Base-by-base conservation (phyloP, 1,140 invertebrate species). In the Ooceraea biroi region DNA sequence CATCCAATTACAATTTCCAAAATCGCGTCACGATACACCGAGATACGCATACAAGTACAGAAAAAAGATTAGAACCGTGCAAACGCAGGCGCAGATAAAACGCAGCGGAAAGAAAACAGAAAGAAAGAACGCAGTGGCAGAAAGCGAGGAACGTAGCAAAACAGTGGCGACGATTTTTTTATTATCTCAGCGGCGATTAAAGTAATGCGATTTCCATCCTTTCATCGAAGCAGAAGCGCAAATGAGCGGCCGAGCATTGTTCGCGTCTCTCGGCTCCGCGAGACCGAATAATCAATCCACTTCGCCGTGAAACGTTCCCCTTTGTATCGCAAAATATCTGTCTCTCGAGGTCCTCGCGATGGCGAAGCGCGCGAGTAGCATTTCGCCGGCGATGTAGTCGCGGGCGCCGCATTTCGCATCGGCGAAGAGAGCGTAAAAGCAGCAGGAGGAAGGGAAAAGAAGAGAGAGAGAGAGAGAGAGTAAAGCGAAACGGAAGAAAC, bases 311-410 rank as follows among this genome's bases (percentile, higher is more conserved):
- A 88, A 88, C 86, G 68, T 87, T 87, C 58, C 65, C 86, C 86
- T 88, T 88, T 83, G 86, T 87, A 86, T 87, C 86, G 66, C 76
- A 91, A 91, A 92, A 91, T 89, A 89, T 91, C 85, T 89, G 74
- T 83, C 85, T 85, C 84, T 85, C 80, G 86, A 80, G 78, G 82
- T 61, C 61, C 72, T 80, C 55, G 60, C 82, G 83, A 76, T 36
- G 66, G 71, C 63, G 84, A 77, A 87, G 89, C 85, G 87, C 68
- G 86, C 83, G 74, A 60, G 60, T 57, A 52, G 60, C 65, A 52
- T 85, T 88, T 88, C 86, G 71, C 66, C 68, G 69, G 66, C 85
- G 46, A 72, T 84, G 68, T 77, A 74, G 71, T 84, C 84, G 85
- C 85, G 87, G 78, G 80, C 86, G 86, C 82, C 83, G 82, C 73